Evolutionary conservation across 2,888 invertebrate species (phyloP).

Genomic region (Synergus itoensis): DNA sequence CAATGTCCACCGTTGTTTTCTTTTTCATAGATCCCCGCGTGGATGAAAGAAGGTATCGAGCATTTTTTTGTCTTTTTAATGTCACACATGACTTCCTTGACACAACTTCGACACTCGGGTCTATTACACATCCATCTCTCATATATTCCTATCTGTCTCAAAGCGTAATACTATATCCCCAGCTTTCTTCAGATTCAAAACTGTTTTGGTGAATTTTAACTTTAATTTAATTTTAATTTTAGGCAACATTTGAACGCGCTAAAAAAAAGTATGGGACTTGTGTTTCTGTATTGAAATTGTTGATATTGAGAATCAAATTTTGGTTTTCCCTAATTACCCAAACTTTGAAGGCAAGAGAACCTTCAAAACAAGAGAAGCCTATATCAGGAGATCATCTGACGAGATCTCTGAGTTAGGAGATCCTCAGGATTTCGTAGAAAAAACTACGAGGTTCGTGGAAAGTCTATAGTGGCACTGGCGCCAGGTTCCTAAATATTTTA

Average conservation of each 20-base stretch:
- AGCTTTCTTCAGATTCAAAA: too few species aligned
- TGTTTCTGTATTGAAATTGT: neutral
- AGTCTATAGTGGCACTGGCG: conserved; percentile 30
- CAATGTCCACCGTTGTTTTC: conserved; percentile 45
- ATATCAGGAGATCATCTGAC: neutral
- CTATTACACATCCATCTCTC: too few species aligned
- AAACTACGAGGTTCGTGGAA: conserved; percentile 5
- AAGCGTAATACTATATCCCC: too few species aligned
- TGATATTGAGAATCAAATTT: neutral
- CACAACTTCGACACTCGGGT: too few species aligned
- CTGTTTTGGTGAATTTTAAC: too few species aligned
- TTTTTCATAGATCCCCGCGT: conserved; percentile 36
- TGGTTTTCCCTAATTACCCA: neutral
- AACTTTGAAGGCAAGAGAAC: neutral
- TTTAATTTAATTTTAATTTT: too few species aligned
- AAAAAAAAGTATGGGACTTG: neutral
- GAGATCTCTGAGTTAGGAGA: neutral
- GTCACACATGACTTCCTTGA: neutral
- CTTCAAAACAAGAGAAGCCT: neutral
- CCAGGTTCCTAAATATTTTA: conserved; percentile 22
- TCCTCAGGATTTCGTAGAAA: conserved; percentile 23
- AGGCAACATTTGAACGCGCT: too few species aligned
- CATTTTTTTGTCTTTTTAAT: neutral
- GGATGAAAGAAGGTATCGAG: neutral
- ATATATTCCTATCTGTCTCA: too few species aligned